Evolutionary conservation across 2,888 invertebrate genomes (phyloP), one percentile per base, ranked within the genome.

Genomic region (Odontomyia ornata): DNA sequence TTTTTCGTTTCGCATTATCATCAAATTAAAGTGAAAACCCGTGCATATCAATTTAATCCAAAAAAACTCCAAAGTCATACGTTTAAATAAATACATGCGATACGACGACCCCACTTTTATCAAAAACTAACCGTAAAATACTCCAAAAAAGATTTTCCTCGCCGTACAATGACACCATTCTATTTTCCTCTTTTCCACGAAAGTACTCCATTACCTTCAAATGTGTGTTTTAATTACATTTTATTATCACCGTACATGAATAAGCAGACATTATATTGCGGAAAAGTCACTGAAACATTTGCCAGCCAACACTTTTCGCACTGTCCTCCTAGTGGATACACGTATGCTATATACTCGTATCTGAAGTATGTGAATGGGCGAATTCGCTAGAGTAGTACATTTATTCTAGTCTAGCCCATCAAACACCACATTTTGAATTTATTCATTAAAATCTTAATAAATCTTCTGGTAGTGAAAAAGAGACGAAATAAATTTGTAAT

Each of bases 141-240:
- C 3, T 5, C 3, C 36, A 9, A 9, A 36, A 52, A 52, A 52
- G 47, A 25, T 23, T 69, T 69, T 1, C 43, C 69, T 1, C 11
- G 3, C 28, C 11, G 23, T 25, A 69, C 69, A 69, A 69, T 69
- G 69, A 21, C 46, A 13, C 15, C 21, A 43, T 23, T 30, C 47
- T 9, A 30, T 69, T 69, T 69, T 23, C 56, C 56, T 0, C 13
- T n/a, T n/a, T n/a, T 15, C 15, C 65, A n/a, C 18, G 30, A 67
- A 69, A 46, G 13, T 47, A 69, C 25, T 36, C 15, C 47, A 25
- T 25, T 47, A 69, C 46, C 47, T 21, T 46, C 4, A 47, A 69
- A 69, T 69, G 69, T 69, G 69, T 23, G 23, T 47, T 69, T 69
- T 69, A 69, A 69, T 69, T 69, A 69, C 69, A 69, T 69, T 69